A percentile compares a stretch with the other conserved stretches of the same genome.
phyloP scores from a whole-genome alignment of 2,113 vertebrate species.

The Ptyas mucosa region DNA sequence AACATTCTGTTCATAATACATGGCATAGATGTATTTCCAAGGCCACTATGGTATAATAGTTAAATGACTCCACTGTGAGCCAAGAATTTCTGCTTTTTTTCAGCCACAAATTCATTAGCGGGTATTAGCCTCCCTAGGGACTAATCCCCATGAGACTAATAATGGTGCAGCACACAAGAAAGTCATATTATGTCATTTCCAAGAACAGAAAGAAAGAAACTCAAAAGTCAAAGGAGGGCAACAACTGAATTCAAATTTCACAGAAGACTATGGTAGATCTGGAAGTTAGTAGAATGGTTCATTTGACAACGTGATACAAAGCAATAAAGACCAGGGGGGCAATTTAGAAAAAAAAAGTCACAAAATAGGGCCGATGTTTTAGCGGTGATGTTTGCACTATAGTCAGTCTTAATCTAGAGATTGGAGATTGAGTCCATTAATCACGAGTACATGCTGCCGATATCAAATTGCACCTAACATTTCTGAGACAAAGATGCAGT shows the following conservation, averaged over 20 bases:
- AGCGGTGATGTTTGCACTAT: background rate
- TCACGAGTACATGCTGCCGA: background rate
- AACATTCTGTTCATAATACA: background rate
- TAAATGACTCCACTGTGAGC: background rate
- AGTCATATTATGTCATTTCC: background rate
- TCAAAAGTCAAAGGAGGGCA: background rate
- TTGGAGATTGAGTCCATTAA: background rate
- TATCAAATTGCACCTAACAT: background rate
- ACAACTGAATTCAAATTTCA: background rate
- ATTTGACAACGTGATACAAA: background rate
- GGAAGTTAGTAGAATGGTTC: background rate
- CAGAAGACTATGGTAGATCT: background rate
- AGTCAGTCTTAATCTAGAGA: background rate
- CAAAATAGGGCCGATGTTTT: background rate
- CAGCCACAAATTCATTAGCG: background rate
- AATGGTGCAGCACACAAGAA: background rate
- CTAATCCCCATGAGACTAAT: background rate
- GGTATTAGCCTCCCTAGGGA: background rate
- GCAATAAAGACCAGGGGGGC: background rate
- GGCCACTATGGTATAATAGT: background rate
- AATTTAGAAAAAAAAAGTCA: background rate
- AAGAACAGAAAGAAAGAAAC: background rate
- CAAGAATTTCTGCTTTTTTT: background rate
- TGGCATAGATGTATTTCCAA: background rate
- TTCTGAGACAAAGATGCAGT: background rate